Base-by-base conservation (phyloP, 2,888 invertebrate genomes). In the Gymnoscelis rufifasciata region DNA sequence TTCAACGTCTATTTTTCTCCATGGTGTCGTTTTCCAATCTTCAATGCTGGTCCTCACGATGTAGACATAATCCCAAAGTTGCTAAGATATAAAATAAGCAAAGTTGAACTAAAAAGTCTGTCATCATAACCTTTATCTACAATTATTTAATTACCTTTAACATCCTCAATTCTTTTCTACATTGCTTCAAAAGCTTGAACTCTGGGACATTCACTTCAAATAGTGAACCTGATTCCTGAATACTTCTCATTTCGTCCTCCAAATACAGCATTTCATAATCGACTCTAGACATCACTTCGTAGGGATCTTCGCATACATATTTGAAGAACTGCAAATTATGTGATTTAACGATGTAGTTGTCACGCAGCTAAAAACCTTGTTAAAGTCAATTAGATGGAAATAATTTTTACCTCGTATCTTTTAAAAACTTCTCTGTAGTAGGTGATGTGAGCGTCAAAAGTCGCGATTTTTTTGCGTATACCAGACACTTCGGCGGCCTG, bases 1-100 rank as follows among this genome's bases (percentile, higher is more conserved):
- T 83, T 98, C 98, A 29, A 98, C 97, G 71, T 98, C 97, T 51
- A 98, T 97, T 75, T 97, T 96, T 45, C 96, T 91, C 98, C 98
- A 98, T 0, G 96, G 96, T 0, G 98, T 98, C 0, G 95, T 97
- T 79, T 98, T 98, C 98, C 98, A 98, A 71, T 97, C 97, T 66
- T 97, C 95, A 48, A 98, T 96, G 68, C 95, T 94, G 2, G 96
- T 95, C 59, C 93, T 92, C 1, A 98, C 97, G 58, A 97, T 96
- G 67, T 91, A 91, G 7, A 95, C 93, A 72, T 98, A 97, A 83
- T 98, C 98, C 98, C 98, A 98, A 7, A 98, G 90, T 91, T 96
- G 95, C 92, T 97, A 73, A n/a, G 14, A 28, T 24, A 41, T 26
- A 28, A 54, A 38, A 28, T 45, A 19, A 7, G 6, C 7, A 3